phyloP scores from a whole-genome alignment of 2,888 invertebrate genomes.

The Eustalomyia histrio region DNA sequence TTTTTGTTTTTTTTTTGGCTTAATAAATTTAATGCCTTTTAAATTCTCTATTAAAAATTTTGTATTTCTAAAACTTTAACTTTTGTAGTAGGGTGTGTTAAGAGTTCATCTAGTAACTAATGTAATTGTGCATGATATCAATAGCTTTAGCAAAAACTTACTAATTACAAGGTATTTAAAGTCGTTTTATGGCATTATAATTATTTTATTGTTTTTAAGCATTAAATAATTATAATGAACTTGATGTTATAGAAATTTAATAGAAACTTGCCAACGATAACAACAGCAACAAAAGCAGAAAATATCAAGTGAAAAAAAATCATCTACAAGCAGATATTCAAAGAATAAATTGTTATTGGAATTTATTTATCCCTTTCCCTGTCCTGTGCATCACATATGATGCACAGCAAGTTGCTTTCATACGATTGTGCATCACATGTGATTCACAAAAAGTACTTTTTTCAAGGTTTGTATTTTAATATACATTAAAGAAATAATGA shows the following conservation, averaged over 20 bases:
- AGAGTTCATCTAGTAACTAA: no score
- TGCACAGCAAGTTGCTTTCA: no score
- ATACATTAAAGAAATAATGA: no score
- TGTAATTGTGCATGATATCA: background rate
- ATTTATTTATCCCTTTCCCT: no score
- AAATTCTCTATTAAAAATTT: no score
- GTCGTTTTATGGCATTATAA: slow-evolving; percentile 61
- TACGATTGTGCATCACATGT: no score
- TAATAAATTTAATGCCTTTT: no score
- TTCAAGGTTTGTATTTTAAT: no score
- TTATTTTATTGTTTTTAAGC: slow-evolving; percentile 56
- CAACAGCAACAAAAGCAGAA: slow-evolving; percentile 33
- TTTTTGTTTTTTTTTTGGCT: no score
- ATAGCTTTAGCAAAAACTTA: slow-evolving; percentile 43
- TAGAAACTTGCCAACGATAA: slow-evolving; percentile 28
- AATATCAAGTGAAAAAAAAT: slow-evolving; percentile 17
- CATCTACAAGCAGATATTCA: background rate
- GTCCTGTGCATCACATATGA: no score
- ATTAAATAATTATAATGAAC: slow-evolving; percentile 60
- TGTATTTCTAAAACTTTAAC: background rate
- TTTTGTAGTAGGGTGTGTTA: background rate
- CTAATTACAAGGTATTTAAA: slow-evolving; percentile 62
- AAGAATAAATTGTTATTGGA: background rate
- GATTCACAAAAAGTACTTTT: no score
- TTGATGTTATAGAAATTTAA: slow-evolving; percentile 46